A percentile compares a stretch with the other conserved stretches of the same genome.
phyloP scores from a whole-genome alignment of 2,113 vertebrate genomes.

The Dicentrarchus labrax region DNA sequence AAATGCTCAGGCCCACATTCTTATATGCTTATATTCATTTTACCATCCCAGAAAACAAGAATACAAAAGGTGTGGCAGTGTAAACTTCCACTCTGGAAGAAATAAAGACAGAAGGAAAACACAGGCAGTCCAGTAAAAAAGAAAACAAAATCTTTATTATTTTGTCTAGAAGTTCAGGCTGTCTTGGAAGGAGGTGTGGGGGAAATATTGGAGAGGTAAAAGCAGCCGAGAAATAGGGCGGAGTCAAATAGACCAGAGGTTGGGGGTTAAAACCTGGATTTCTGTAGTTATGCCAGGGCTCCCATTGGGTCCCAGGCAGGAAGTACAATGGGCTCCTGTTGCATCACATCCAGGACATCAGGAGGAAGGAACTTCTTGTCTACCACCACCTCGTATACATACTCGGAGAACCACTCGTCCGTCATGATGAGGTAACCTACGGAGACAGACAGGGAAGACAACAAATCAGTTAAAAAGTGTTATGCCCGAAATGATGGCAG shows the following conservation, averaged over 20 bases:
- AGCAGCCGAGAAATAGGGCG: constrained; percentile 64
- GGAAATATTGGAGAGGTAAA: constrained; percentile 68
- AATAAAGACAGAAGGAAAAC: constrained; percentile 51
- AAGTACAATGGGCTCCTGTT: constrained; percentile 91
- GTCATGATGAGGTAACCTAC: constrained; percentile 98
- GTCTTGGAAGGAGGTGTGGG: constrained; percentile 42
- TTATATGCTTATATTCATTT: neutral
- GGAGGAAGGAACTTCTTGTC: constrained; percentile 90
- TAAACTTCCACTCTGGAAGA: neutral
- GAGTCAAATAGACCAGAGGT: constrained; percentile 74
- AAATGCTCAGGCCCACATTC: neutral
- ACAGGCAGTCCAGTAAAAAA: constrained; percentile 76
- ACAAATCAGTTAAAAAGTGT: neutral
- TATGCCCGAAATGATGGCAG: neutral
- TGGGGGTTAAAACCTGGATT: constrained; percentile 58
- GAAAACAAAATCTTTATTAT: constrained; percentile 78
- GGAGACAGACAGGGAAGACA: constrained; percentile 24
- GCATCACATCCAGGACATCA: constrained; percentile 91
- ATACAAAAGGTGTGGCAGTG: neutral
- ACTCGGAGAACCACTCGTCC: constrained; percentile 97
- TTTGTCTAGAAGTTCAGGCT: constrained; percentile 77
- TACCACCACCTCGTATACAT: constrained; percentile 97
- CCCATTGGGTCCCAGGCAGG: constrained; percentile 99
- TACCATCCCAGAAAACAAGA: neutral
- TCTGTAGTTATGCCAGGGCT: constrained; percentile 87